Conservation (phyloP, 2,888 invertebrate species). For the Leptinotarsa peninsularis region DNA sequence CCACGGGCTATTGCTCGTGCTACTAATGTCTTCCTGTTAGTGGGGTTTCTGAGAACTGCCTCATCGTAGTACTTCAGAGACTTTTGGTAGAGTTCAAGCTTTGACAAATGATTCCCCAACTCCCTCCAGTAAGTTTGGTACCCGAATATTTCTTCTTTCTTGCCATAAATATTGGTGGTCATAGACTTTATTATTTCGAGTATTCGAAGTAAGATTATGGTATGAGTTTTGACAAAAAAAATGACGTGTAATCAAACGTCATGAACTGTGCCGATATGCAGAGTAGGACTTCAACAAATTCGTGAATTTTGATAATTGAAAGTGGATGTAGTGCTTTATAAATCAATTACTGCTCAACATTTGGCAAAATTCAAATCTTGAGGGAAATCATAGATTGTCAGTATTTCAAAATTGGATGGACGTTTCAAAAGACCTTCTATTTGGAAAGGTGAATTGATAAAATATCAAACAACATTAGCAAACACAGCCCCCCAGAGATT, state of each 20-base stretch:
- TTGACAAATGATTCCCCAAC: slow-evolving; percentile 58
- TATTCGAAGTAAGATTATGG: not conserved
- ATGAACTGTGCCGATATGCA: not conserved
- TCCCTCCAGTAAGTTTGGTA: slow-evolving; percentile 58
- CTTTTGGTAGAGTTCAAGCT: slow-evolving; percentile 59
- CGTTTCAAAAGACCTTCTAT: too few species aligned
- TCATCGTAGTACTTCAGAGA: slow-evolving; percentile 59
- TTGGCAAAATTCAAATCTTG: too few species aligned
- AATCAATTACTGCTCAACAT: too few species aligned
- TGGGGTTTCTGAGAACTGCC: slow-evolving; percentile 57
- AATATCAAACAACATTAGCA: too few species aligned
- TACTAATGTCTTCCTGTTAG: slow-evolving; percentile 69
- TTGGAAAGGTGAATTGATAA: too few species aligned
- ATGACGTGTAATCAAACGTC: not conserved
- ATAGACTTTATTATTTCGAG: not conserved
- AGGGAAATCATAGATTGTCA: too few species aligned
- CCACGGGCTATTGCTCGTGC: slow-evolving; percentile 69
- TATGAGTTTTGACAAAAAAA: slow-evolving; percentile 8
- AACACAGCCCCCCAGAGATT: too few species aligned
- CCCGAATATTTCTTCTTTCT: slow-evolving; percentile 51
- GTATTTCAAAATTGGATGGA: too few species aligned
- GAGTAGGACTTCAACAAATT: not conserved
- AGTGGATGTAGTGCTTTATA: too few species aligned
- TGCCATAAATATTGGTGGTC: not conserved
- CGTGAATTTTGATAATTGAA: too few species aligned